Base-by-base conservation (phyloP, 2,797 vertebrate species). In the Muraenolepis orangiensis region DNA sequence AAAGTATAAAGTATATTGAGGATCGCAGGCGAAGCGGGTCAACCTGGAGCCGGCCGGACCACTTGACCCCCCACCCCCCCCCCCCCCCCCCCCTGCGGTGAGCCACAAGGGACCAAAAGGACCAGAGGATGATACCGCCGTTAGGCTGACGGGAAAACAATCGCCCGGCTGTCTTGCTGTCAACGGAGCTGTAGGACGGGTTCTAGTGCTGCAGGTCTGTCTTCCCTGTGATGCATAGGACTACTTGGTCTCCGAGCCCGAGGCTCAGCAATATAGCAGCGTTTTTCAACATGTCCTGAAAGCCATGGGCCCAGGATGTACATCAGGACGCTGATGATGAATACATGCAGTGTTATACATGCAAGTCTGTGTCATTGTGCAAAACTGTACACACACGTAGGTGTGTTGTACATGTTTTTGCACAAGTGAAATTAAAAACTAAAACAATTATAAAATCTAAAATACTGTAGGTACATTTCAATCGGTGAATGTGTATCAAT, bases 21-120 rank as follows among this genome's bases (percentile, higher is more conserved):
- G 30, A 74, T 2, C 81, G 76, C 51, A 78, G 73, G 82, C 67
- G 75, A 74, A 85, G 83, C 68, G 81, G 81, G 77, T 84, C 76
- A 80, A 71, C 72, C 23, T 81, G 80, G 78, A 82, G 78, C 80
- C 77, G 76, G 78, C 28, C 68, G 66, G 74, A 81, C 73, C 29
- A 75, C 77, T 71, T 85, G 76, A 88, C 80, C 82, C 51, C 76
- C 64, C n/a, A n/a, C n/a, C n/a, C n/a, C n/a, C n/a, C n/a, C n/a
- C n/a, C n/a, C n/a, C n/a, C n/a, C n/a, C n/a, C n/a, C n/a, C n/a
- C n/a, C n/a, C n/a, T n/a, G n/a, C n/a, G 38, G 26, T 42, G 26
- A 31, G 40, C 74, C 71, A 34, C 61, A 3, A 4, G 79, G 76
- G 69, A 61, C 14, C 51, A n/a, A 61, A 26, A 61, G 51, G 51